Evolutionary conservation across 92 coral and sea anemone genomes (phyloP).

Genomic region (Zoanthus sansibaricus): DNA sequence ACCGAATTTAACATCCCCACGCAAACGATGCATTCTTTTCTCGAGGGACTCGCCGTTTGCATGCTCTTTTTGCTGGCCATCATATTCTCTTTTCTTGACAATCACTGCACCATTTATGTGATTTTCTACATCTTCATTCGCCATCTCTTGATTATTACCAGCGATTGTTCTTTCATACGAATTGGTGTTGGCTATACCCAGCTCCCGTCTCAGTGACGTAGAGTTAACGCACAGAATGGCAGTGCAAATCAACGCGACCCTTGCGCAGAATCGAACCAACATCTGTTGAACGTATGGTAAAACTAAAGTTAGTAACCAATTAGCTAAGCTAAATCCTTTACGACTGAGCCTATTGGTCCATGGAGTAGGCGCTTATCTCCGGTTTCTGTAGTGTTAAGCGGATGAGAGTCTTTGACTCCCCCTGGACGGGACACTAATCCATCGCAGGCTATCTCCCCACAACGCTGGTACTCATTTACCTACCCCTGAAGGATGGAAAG

Average conservation of each 20-base stretch:
- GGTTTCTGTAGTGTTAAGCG: too few relatives aligned
- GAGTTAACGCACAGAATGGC: background rate
- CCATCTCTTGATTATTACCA: background rate
- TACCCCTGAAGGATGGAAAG: too few relatives aligned
- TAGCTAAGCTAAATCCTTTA: too few relatives aligned
- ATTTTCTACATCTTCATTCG: background rate
- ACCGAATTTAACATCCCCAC: slow-evolving; percentile 22
- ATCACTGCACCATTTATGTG: background rate
- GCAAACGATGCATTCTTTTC: slow-evolving; percentile 36
- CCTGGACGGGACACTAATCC: too few relatives aligned
- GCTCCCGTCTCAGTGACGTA: slow-evolving; percentile 3
- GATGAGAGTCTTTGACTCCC: too few relatives aligned
- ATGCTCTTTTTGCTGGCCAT: background rate
- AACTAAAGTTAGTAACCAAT: too few relatives aligned
- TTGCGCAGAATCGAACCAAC: slow-evolving; percentile 11
- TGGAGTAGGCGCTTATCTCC: too few relatives aligned
- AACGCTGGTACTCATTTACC: too few relatives aligned
- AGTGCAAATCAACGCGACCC: slow-evolving; percentile 10
- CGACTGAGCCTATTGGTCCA: too few relatives aligned
- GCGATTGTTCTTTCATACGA: background rate
- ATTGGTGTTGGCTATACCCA: background rate
- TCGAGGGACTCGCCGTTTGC: background rate
- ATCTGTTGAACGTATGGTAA: slow-evolving; percentile 10
- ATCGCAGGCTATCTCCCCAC: too few relatives aligned
- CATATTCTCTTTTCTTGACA: slow-evolving; percentile 9